Percentiles rank a stretch among this genome's conserved stretches.
phyloP scores from a whole-genome alignment of 1,140 invertebrate species.

The Bombus confusus region DNA sequence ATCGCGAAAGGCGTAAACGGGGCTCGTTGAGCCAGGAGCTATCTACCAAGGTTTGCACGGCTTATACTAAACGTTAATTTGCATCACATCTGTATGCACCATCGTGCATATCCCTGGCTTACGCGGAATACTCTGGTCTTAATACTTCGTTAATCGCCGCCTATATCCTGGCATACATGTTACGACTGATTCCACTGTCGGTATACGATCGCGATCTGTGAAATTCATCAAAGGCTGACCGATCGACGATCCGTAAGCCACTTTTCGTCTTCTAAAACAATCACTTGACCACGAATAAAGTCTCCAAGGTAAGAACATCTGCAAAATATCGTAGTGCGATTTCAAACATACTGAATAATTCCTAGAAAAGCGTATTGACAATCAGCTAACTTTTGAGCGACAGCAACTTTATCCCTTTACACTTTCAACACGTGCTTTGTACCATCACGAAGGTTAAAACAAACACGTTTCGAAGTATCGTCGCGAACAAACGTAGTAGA shows the following conservation, averaged over 20 bases:
- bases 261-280: neutral
- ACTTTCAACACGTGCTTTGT: no score
- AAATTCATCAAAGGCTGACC: slow-evolving; percentile 21
- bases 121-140: slow-evolving; percentile 76
- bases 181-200: slow-evolving; percentile 17
- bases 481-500: neutral
- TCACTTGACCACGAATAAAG: neutral
- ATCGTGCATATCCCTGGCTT: slow-evolving; percentile 77
- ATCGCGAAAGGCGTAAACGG: slow-evolving; percentile 58
- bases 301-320: neutral
- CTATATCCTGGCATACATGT: slow-evolving; percentile 61
- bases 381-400: no score
- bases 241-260: no score
- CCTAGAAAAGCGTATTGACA: no score
- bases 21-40: slow-evolving; percentile 26
- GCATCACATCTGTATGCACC: slow-evolving; percentile 79
- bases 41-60: slow-evolving; percentile 62
- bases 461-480: neutral
- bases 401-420: no score
- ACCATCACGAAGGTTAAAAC: neutral
- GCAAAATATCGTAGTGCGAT: no score
- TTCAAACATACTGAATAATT: no score
- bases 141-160: slow-evolving; percentile 77
- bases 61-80: slow-evolving; percentile 80
- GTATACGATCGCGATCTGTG: neutral